A percentile compares a stretch with the other conserved stretches of the same genome.
phyloP scores from a whole-genome alignment of 2,888 invertebrate genomes.

The Oscheius sp. region DNA sequence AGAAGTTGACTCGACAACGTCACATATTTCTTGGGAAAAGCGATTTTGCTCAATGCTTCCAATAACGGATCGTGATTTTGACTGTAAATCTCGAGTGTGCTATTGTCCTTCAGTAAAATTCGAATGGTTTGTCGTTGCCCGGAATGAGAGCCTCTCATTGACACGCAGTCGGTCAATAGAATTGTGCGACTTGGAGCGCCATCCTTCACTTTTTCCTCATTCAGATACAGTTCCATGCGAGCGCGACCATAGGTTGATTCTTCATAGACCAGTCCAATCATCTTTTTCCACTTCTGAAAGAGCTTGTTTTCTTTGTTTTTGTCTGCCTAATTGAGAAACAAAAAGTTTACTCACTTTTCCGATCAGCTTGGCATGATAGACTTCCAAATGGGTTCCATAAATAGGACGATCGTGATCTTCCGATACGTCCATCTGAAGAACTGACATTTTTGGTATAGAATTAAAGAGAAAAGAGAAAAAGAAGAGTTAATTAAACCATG shows the following conservation, averaged over 20 bases:
- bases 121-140: constrained; percentile 17
- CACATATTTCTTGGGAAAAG: constrained; percentile 38
- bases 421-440: constrained; percentile 13
- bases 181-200: constrained; percentile 9
- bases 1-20: constrained; percentile 45
- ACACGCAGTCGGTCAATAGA: constrained; percentile 20
- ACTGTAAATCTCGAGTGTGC: constrained; percentile 5
- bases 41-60: constrained; percentile 22
- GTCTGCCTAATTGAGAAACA: no score
- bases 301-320: not conserved
- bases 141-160: constrained; percentile 6
- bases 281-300: constrained; percentile 23
- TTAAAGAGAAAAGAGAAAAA: not conserved
- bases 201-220: constrained; percentile 14
- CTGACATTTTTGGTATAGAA: not conserved
- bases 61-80: constrained; percentile 4
- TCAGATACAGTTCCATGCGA: constrained; percentile 17
- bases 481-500: no score
- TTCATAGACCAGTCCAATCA: constrained; percentile 7
- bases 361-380: constrained; percentile 23
- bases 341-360: constrained; percentile 11
- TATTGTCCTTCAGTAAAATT: constrained; percentile 21
- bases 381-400: constrained; percentile 15
- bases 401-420: constrained; percentile 4
- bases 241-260: constrained; percentile 22